phyloP scores from a whole-genome alignment of 2,113 vertebrate species.

The Gambusia affinis region DNA sequence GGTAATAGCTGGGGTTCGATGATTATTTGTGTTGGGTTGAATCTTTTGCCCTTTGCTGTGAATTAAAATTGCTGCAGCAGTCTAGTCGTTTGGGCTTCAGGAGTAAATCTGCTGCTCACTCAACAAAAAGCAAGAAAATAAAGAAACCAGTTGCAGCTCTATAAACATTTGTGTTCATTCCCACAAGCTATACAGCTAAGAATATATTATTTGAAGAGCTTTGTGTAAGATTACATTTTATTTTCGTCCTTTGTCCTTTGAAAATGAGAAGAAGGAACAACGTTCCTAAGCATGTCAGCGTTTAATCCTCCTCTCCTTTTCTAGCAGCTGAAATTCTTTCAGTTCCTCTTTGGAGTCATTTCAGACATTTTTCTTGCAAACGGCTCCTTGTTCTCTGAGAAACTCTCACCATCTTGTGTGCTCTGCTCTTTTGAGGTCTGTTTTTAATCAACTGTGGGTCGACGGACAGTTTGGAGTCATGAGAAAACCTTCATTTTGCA shows the following conservation, averaged over 20 bases:
- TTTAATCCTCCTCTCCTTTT: background rate
- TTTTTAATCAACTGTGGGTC: background rate
- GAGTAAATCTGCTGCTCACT: background rate
- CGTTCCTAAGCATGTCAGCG: background rate
- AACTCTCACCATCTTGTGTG: background rate
- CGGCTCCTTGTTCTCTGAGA: background rate
- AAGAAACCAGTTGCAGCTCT: background rate
- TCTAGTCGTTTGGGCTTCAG: background rate
- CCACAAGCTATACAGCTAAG: background rate
- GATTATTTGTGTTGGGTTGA: background rate
- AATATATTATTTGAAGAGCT: background rate
- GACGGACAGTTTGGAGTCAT: background rate
- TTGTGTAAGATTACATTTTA: background rate
- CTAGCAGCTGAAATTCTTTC: background rate
- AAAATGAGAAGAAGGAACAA: background rate
- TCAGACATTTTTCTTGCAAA: background rate
- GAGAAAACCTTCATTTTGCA: background rate
- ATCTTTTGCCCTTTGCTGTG: background rate
- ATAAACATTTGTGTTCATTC: background rate
- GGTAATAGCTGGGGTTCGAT: background rate
- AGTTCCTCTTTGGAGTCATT: conserved; percentile 1
- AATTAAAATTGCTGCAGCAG: background rate
- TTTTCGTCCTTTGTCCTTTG: background rate
- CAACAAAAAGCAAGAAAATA: background rate
- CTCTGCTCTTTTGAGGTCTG: background rate